phyloP scores from a whole-genome alignment of 2,888 invertebrate genomes.

The Lissocephala sabroskyi region DNA sequence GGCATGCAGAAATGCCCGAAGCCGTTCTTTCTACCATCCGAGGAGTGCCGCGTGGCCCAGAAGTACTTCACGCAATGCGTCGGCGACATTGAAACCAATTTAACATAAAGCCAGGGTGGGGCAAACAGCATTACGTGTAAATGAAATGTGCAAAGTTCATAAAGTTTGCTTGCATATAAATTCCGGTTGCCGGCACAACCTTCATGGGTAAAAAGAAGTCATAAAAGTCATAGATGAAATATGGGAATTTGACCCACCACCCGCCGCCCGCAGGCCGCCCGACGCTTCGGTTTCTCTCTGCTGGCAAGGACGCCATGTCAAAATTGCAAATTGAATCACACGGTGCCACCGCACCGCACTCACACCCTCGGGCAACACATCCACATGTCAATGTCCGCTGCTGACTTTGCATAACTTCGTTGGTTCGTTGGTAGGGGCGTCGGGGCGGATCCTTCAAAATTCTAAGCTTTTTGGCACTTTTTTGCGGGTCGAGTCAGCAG shows the following conservation, averaged over 20 bases:
- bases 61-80: slow-evolving; percentile 42
- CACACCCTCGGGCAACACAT: slow-evolving; percentile 23
- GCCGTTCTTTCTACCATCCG: slow-evolving; percentile 25
- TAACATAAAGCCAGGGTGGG: slow-evolving; percentile 5
- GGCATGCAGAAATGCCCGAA: slow-evolving; percentile 49
- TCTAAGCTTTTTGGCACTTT: slow-evolving; percentile 29
- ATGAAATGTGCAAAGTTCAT: neutral
- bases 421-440: slow-evolving; percentile 14
- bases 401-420: slow-evolving; percentile 60
- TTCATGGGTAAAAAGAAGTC: slow-evolving; percentile 17
- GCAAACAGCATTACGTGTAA: too few relatives aligned
- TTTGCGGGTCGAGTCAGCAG: neutral
- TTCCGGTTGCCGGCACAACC: too few relatives aligned
- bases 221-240: slow-evolving; percentile 60
- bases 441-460: slow-evolving; percentile 28
- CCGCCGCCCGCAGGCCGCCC: neutral
- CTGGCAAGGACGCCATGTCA: slow-evolving; percentile 27
- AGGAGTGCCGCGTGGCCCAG: slow-evolving; percentile 33
- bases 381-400: slow-evolving; percentile 57
- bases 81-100: slow-evolving; percentile 32
- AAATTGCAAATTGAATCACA: slow-evolving; percentile 59
- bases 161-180: slow-evolving; percentile 5
- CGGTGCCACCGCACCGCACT: neutral
- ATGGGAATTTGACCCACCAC: slow-evolving; percentile 48
- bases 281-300: neutral